Evolutionary conservation across 2,113 vertebrate genomes (phyloP), one percentile per base, ranked within the genome.

Genomic region (Sapajus apella): DNA sequence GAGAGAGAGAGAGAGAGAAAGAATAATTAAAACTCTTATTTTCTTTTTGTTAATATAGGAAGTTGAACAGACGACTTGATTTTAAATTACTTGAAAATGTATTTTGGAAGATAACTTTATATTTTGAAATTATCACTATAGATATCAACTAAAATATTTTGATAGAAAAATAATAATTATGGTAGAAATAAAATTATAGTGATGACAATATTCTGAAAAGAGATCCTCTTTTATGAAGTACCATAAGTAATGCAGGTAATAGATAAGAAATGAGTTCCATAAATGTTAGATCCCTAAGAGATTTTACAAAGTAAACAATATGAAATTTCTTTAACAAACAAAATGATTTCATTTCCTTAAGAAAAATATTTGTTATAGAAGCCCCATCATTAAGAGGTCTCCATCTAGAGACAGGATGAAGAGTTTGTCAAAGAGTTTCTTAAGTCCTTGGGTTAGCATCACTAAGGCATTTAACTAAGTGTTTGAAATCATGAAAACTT

Each of bases 91-190:
- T 52, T 84, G 68, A 92, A 94, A 95, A 66, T 6, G 40, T 91
- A 89, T 70, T 97, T 88, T 16, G 73, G 40, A 83, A 92, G 68
- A 79, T 90, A 87, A 92, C 77, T 95, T 90, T 66, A 47, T 94
- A 88, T n/a, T 82, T 85, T 94, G 21, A 96, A 96, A 82, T 94
- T 92, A 81, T 90, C 45, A 90, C 70, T 96, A 56, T 0, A 93
- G n/a, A 52, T 88, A 94, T 73, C 64, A 95, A 88, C 20, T 90
- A 93, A 95, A 93, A 55, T 87, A 96, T 76, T 92, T 94, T 91
- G 50, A 68, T 75, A 96, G 79, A 37, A 96, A 96, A 94, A 87
- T 92, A 92, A 73, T 27, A 87, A 70, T 91, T 83, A 27, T 87
- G 58, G 40, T 88, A 85, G 64, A 90, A 96, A 92, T 66, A 91